Percentiles rank a stretch among this genome's conserved stretches.
Conservation (phyloP, 2,888 invertebrate species). For the Melitaea athalia region DNA sequence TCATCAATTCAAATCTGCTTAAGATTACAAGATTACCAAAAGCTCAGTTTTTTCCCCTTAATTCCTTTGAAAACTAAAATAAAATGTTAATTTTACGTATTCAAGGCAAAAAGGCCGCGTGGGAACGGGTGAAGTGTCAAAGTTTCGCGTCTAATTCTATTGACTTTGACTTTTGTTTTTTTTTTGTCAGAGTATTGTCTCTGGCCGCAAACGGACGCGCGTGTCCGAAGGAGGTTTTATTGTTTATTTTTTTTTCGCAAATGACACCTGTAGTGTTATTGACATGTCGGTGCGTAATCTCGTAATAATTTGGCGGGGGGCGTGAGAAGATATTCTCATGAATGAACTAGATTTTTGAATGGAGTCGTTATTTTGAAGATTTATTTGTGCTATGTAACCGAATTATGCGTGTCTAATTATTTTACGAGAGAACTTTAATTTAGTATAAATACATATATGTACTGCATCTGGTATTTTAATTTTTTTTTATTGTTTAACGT, state of each 20-base stretch:
- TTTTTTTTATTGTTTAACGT: too few species aligned
- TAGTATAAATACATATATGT: too few species aligned
- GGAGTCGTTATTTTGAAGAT: neutral
- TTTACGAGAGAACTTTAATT: too few species aligned
- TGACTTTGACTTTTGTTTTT: conserved; percentile 51
- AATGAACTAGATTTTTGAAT: conserved; percentile 3
- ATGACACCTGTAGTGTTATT: conserved; percentile 75
- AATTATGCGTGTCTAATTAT: too few species aligned
- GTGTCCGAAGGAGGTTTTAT: conserved; percentile 73
- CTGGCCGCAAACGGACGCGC: conserved; percentile 71
- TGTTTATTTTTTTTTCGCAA: conserved; percentile 56
- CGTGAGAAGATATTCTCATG: conserved; percentile 37
- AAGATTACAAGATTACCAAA: conserved; percentile 13
- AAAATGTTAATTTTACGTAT: neutral
- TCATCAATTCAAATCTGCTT: conserved; percentile 3
- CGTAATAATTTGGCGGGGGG: conserved; percentile 41
- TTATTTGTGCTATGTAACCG: neutral
- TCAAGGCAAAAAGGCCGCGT: conserved; percentile 43
- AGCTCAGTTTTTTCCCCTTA: conserved; percentile 1
- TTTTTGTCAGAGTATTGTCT: conserved; percentile 67
- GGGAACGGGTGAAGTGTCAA: conserved; percentile 63
- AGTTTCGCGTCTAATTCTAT: conserved; percentile 56
- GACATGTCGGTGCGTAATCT: conserved; percentile 47
- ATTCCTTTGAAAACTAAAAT: neutral
- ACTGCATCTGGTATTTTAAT: too few species aligned